These are phyloP conservation scores for Epiblema foenella DNA, from an alignment of 2,888 invertebrate genomes.

Conservation along the genomic window DNA sequence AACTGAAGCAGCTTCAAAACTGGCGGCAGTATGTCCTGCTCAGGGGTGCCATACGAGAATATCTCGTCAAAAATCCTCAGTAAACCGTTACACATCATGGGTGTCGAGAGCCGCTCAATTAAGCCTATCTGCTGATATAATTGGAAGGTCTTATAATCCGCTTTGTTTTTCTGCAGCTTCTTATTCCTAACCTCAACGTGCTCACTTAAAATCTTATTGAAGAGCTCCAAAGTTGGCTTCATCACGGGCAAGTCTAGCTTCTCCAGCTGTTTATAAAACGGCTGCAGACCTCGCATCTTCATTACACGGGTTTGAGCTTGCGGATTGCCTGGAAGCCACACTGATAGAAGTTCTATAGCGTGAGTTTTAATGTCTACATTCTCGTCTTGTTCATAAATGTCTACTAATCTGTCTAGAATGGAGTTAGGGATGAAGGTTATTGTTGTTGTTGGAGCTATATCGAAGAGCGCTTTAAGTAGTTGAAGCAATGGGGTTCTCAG, in stretches of 20 bases:
- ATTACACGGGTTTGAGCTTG: slow-evolving; percentile 68
- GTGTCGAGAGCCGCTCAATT: slow-evolving; percentile 64
- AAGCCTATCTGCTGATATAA: slow-evolving; percentile 70
- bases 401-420: slow-evolving; percentile 64
- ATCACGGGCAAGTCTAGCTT: slow-evolving; percentile 61
- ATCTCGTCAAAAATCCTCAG: slow-evolving; percentile 61
- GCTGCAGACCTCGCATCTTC: slow-evolving; percentile 68
- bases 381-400: slow-evolving; percentile 65
- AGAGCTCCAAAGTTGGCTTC: slow-evolving; percentile 62
- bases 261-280: slow-evolving; percentile 67
- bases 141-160: slow-evolving; percentile 55
- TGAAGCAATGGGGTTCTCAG: slow-evolving; percentile 58
- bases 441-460: slow-evolving; percentile 59
- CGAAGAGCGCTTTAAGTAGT: slow-evolving; percentile 61
- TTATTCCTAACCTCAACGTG: slow-evolving; percentile 60
- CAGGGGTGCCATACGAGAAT: slow-evolving; percentile 54
- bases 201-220: slow-evolving; percentile 70
- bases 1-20: slow-evolving; percentile 63
- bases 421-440: slow-evolving; percentile 57
- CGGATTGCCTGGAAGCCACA: slow-evolving; percentile 72
- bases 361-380: slow-evolving; percentile 63
- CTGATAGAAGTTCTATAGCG: slow-evolving; percentile 61
- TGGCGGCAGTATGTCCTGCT: slow-evolving; percentile 53
- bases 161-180: slow-evolving; percentile 49
- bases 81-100: slow-evolving; percentile 65